Conservation (phyloP, 2,888 invertebrate genomes). For the Chironomus tentans region DNA sequence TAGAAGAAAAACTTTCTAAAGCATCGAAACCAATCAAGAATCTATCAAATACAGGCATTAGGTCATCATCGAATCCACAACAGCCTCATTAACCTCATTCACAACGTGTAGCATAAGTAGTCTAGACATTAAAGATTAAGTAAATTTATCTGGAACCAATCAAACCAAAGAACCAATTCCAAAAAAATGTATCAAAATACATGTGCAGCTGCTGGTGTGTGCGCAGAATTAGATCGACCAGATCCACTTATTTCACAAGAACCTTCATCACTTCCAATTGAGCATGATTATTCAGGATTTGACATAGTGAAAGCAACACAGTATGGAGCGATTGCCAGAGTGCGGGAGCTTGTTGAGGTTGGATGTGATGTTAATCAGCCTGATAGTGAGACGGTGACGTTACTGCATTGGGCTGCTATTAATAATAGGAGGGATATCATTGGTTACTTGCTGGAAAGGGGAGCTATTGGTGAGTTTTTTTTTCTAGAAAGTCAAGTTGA, state of each 20-base stretch:
- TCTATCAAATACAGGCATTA: too few relatives aligned
- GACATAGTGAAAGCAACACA: constrained; percentile 95
- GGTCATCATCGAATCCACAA: too few relatives aligned
- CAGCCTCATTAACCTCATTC: too few relatives aligned
- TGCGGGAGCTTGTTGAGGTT: constrained; percentile 78
- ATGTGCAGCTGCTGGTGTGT: constrained; percentile 57
- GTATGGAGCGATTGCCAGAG: constrained; percentile 79
- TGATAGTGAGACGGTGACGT: constrained; percentile 89
- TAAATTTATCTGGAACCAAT: too few relatives aligned
- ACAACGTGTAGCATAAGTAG: too few relatives aligned
- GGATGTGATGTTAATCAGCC: constrained; percentile 92
- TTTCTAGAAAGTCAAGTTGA: too few relatives aligned
- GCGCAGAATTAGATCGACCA: constrained; percentile 43
- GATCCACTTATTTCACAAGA: constrained; percentile 35
- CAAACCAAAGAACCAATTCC: too few relatives aligned
- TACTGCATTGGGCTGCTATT: constrained; percentile 98
- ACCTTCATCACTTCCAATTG: constrained; percentile 53
- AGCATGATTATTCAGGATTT: constrained; percentile 69
- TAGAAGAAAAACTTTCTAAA: too few relatives aligned
- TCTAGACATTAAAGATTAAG: too few relatives aligned
- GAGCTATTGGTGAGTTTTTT: constrained; percentile 44
- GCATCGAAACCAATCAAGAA: too few relatives aligned
- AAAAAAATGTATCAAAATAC: constrained; percentile 59
- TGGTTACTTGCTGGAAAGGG: constrained; percentile 75
- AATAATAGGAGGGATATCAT: constrained; percentile 86